Percentiles rank a stretch among this genome's conserved stretches.
Evolutionary conservation across 2,888 invertebrate genomes (phyloP).

Genomic region (Pseudolycoriella hygida): DNA sequence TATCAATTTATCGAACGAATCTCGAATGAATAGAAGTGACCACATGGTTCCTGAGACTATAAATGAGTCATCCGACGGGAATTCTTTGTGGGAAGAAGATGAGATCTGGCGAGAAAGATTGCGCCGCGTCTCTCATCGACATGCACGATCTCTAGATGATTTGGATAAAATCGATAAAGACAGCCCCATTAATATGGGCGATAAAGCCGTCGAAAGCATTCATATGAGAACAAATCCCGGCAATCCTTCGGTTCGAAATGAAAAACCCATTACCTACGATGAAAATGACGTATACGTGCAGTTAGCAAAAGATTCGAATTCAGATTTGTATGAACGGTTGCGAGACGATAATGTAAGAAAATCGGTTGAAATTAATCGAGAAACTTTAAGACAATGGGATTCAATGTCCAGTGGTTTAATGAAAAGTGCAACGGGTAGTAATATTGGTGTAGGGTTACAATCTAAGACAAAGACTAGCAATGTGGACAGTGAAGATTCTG

Average conservation of each 20-base stretch:
- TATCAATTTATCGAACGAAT: neutral
- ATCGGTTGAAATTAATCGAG: conserved; percentile 56
- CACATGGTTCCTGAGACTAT: too few species aligned
- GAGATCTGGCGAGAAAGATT: conserved; percentile 64
- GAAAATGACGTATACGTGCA: conserved; percentile 37
- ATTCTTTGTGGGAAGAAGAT: conserved; percentile 71
- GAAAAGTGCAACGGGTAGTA: conserved; percentile 31
- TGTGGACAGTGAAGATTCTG: conserved; percentile 18
- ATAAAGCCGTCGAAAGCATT: neutral
- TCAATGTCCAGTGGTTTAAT: conserved; percentile 68
- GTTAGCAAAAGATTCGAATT: conserved; percentile 19
- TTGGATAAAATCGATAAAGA: conserved; percentile 34
- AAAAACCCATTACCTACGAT: conserved; percentile 18
- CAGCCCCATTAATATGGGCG: neutral
- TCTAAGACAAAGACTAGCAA: conserved; percentile 24
- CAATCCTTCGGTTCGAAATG: neutral
- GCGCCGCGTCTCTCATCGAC: conserved; percentile 58
- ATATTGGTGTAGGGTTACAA: conserved; percentile 23
- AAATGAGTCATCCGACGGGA: conserved; percentile 32
- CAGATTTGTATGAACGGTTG: conserved; percentile 26
- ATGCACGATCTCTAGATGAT: conserved; percentile 69
- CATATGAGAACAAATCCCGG: neutral
- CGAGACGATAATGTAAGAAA: conserved; percentile 26
- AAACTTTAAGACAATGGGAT: conserved; percentile 77
- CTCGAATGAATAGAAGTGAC: neutral